Evolutionary conservation across 2,113 vertebrate genomes (phyloP).

Genomic region (Odontophorus gujanensis): DNA sequence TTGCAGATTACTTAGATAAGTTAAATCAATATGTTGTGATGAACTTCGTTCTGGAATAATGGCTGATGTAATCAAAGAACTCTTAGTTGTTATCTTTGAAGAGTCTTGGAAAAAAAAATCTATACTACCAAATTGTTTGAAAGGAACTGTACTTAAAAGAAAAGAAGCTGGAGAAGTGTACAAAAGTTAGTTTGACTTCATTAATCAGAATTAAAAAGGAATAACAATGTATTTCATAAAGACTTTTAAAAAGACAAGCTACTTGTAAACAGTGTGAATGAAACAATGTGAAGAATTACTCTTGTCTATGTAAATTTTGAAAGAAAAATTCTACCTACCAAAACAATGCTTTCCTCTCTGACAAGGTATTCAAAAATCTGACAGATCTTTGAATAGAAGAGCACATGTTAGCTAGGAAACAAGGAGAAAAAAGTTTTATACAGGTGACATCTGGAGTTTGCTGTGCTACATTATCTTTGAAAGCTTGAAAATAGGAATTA

Average conservation of each 20-base stretch:
- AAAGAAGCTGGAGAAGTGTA: background rate
- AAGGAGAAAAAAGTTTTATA: background rate
- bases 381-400: background rate
- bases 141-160: background rate
- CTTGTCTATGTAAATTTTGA: background rate
- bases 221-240: background rate
- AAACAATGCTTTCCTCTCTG: background rate
- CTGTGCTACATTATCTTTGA: background rate
- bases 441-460: background rate
- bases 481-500: background rate
- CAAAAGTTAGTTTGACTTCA: background rate
- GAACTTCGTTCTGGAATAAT: conserved; percentile 5
- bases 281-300: background rate
- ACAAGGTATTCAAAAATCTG: background rate
- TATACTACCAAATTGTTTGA: background rate
- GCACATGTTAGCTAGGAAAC: background rate
- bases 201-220: background rate
- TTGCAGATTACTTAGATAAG: conserved; percentile 7
- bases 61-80: conserved; percentile 35
- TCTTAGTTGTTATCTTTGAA: background rate
- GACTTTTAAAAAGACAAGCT: background rate
- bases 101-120: background rate
- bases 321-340: background rate
- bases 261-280: background rate
- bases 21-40: conserved; percentile 31